phyloP scores from a whole-genome alignment of 2,888 invertebrate genomes.

The Drosophila setosimentum region DNA sequence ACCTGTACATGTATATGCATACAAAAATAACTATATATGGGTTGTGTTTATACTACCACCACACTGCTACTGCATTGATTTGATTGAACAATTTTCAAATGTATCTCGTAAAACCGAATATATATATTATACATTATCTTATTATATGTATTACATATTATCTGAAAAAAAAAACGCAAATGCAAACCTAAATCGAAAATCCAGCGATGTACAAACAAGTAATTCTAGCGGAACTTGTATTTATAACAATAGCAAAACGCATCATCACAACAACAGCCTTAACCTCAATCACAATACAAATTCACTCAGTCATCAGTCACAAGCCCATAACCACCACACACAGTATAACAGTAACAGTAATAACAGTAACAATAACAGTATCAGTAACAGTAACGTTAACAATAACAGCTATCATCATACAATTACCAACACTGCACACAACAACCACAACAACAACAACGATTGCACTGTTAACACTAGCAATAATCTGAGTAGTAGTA shows the following conservation, averaged over 20 bases:
- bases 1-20: slow-evolving; percentile 83
- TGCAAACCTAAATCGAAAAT: slow-evolving; percentile 78
- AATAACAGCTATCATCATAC: slow-evolving; percentile 37
- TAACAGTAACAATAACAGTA: slow-evolving; percentile 33
- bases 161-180: slow-evolving; percentile 65
- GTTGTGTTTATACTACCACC: slow-evolving; percentile 82
- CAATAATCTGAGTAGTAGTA: slow-evolving; percentile 33
- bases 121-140: slow-evolving; percentile 73
- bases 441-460: slow-evolving; percentile 17
- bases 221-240: slow-evolving; percentile 84
- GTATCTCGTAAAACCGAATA: slow-evolving; percentile 75
- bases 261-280: slow-evolving; percentile 76
- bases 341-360: slow-evolving; percentile 49
- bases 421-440: slow-evolving; percentile 44
- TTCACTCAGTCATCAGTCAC: slow-evolving; percentile 50
- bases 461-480: slow-evolving; percentile 43
- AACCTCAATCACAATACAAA: slow-evolving; percentile 61
- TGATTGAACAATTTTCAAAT: slow-evolving; percentile 83
- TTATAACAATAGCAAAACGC: slow-evolving; percentile 84
- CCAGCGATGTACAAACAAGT: slow-evolving; percentile 85
- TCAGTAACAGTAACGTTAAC: slow-evolving; percentile 36
- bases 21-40: slow-evolving; percentile 81
- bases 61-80: slow-evolving; percentile 83
- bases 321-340: slow-evolving; percentile 27
- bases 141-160: slow-evolving; percentile 69